Evolutionary conservation across 2,888 invertebrate species (phyloP), one percentile per base, ranked within the genome.

Genomic region (Sclerodermus sp.): DNA sequence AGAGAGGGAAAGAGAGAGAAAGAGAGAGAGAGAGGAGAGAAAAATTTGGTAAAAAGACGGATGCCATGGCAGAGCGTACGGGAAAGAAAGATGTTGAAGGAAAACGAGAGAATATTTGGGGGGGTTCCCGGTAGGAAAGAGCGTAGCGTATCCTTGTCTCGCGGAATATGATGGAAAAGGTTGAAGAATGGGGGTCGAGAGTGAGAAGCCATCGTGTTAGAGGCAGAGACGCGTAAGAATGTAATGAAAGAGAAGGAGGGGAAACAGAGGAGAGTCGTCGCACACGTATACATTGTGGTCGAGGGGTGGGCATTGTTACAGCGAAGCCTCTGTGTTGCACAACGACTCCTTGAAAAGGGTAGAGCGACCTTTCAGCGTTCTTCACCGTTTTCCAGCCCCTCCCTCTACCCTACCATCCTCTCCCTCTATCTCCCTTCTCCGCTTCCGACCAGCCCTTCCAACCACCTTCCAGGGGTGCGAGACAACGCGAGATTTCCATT

Each of bases 341-440:
- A 55, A 58, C 52, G 53, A 48, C 47, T 38, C 18, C 23, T 40
- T 59, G 57, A 58, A 62, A 67, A 64, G 66, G 66, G 62, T 66
- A 64, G 55, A 58, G 62, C 66, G 62, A 67, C 64, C 67, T 67
- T 67, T 67, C 60, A 66, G 50, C 59, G 47, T 23, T 23, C 23
- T 8, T 23, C 23, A 23, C 23, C 3, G 23, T 23, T 23, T 23
- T 3, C 23, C 23, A 8, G 23, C 8, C 23, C 23, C 23, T 36
- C 36, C 15, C 15, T 10, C 36, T 36, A 14, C 9, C 15, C 15
- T 36, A 5, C 36, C 3, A 10, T 15, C 9, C 4, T 36, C 3
- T 14, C 3, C 13, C 36, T 10, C 10, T 14, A 3, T 36, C 36
- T 36, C 36, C 4, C 10, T 10, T 10, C 15, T 23, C 23, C 8